Evolutionary conservation across 2,113 vertebrate species (phyloP).

Genomic region (Oryzias javanicus): DNA sequence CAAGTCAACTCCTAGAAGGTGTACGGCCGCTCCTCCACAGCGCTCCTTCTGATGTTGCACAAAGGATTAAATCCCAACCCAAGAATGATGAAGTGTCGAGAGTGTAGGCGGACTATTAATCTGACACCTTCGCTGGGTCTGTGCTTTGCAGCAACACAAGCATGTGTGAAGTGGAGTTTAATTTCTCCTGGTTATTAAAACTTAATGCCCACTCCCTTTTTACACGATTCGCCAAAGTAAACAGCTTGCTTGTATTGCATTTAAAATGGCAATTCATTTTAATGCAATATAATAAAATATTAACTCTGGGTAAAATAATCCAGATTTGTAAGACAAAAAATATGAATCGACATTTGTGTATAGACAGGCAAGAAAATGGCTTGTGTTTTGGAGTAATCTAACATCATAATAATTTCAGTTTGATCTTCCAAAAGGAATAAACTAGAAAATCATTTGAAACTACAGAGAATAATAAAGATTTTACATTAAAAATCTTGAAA

Average conservation of each 20-base stretch:
- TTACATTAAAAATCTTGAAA: too few relatives aligned
- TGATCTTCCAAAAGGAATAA: too few relatives aligned
- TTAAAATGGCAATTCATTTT: too few relatives aligned
- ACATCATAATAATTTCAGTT: too few relatives aligned
- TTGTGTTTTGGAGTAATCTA: too few relatives aligned
- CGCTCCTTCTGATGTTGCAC: slow-evolving; percentile 24
- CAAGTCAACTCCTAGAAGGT: slow-evolving; percentile 51
- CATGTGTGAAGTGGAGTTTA: slow-evolving; percentile 8
- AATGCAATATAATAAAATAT: too few relatives aligned
- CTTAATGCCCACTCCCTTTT: slow-evolving; percentile 20
- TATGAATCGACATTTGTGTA: too few relatives aligned
- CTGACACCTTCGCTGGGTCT: slow-evolving; percentile 29
- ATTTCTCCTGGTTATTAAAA: slow-evolving; percentile 21
- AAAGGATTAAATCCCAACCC: slow-evolving; percentile 38
- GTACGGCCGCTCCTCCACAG: slow-evolving; percentile 32
- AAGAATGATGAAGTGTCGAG: slow-evolving; percentile 31
- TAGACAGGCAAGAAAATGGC: too few relatives aligned
- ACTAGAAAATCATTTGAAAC: too few relatives aligned
- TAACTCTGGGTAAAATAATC: too few relatives aligned
- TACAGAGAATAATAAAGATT: too few relatives aligned
- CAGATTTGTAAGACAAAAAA: too few relatives aligned
- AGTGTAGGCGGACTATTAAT: slow-evolving; percentile 24
- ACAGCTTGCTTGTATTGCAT: slow-evolving; percentile 2
- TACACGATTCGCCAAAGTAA: slow-evolving; percentile 14
- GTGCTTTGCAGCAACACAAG: slow-evolving; percentile 14